Conservation (phyloP, 1,140 invertebrate genomes). For the Temnothorax nylanderi region DNA sequence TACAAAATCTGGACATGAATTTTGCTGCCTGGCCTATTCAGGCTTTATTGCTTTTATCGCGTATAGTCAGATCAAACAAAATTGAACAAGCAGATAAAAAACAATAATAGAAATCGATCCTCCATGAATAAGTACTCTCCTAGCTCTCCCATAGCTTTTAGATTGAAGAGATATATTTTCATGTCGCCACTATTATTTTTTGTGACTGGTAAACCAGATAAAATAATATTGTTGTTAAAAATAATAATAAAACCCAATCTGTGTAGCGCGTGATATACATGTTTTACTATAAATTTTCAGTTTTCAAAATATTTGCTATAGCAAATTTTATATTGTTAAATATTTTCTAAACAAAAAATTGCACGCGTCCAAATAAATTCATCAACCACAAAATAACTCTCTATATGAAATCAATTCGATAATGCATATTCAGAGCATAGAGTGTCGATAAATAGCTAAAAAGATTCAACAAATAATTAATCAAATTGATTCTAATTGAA, state of each 20-base stretch:
- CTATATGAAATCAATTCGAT: not conserved
- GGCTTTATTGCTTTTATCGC: constrained; percentile 20
- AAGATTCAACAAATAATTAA: constrained; percentile 24
- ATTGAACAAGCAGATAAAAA: constrained; percentile 24
- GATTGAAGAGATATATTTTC: constrained; percentile 16
- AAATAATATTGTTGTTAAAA: not conserved
- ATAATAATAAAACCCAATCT: not conserved
- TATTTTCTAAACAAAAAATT: not conserved
- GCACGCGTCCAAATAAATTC: not conserved
- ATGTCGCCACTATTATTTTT: not conserved
- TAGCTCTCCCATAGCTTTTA: not conserved
- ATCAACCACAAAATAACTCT: not conserved
- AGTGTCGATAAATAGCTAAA: constrained; percentile 17
- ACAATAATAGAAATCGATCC: constrained; percentile 22
- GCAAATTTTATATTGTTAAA: not conserved
- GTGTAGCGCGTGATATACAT: not conserved
- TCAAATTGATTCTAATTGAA: constrained; percentile 27
- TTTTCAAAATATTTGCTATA: not conserved
- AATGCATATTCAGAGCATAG: not conserved
- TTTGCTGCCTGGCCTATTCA: not conserved
- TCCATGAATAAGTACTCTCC: not conserved
- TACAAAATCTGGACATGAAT: constrained; percentile 20
- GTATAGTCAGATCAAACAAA: not conserved
- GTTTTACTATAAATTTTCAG: not conserved
- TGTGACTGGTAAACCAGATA: not conserved